phyloP scores from a whole-genome alignment of 2,113 vertebrate genomes.

The Labeo rohita region DNA sequence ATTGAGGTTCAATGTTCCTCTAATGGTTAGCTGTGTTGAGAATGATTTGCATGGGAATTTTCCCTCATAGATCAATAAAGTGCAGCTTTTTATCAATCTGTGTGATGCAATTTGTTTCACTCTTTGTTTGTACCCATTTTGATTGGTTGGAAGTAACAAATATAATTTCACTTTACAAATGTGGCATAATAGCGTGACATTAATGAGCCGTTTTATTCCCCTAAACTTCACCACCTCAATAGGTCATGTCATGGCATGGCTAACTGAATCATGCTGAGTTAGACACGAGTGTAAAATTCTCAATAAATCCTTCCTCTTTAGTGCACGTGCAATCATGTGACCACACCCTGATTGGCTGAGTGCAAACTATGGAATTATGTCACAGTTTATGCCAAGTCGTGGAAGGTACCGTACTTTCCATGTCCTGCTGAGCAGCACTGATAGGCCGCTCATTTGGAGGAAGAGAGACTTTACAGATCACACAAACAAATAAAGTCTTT shows the following conservation, averaged over 20 bases:
- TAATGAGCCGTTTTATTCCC: not conserved
- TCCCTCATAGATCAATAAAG: not conserved
- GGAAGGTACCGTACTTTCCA: constrained; percentile 76
- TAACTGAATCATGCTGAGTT: constrained; percentile 7
- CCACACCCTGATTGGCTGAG: constrained; percentile 36
- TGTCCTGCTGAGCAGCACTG: constrained; percentile 59
- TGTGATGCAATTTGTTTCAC: not conserved
- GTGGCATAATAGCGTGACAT: not conserved
- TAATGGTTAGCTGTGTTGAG: not conserved
- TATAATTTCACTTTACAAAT: not conserved
- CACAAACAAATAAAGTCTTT: constrained; percentile 42
- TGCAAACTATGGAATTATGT: constrained; percentile 69
- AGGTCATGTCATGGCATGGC: not conserved
- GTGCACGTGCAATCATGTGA: constrained; percentile 43
- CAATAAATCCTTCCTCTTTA: constrained; percentile 14
- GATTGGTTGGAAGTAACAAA: not conserved
- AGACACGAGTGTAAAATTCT: not conserved
- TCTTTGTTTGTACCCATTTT: not conserved
- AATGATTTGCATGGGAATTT: not conserved
- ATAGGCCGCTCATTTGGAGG: constrained; percentile 45
- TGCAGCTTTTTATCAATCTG: not conserved
- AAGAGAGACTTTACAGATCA: constrained; percentile 41
- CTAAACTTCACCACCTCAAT: not conserved
- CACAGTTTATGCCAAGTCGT: constrained; percentile 66
- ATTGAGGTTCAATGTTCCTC: not conserved